A percentile compares a stretch with the other conserved stretches of the same genome.
Conservation (phyloP, 2,888 invertebrate species). For the Lasioglossum morio region DNA sequence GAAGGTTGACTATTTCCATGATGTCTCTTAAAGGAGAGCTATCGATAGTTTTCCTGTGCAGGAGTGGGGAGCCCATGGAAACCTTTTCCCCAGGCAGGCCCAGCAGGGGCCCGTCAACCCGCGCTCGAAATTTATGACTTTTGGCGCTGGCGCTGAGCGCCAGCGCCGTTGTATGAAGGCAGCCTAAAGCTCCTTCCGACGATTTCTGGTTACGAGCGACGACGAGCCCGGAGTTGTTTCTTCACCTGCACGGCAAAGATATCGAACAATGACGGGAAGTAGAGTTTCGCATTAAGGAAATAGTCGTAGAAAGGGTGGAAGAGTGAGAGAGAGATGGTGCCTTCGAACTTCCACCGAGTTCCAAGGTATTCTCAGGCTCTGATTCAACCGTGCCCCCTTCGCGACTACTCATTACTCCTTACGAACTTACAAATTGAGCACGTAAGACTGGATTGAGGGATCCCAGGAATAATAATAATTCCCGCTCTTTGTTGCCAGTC, state of each 20-base stretch:
- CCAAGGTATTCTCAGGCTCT: constrained; percentile 50
- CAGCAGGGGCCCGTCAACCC: too few relatives aligned
- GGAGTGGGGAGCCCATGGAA: too few relatives aligned
- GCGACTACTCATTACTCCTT: constrained; percentile 63
- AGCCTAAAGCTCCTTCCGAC: constrained; percentile 39
- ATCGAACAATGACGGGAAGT: constrained; percentile 65
- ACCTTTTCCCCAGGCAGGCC: too few relatives aligned
- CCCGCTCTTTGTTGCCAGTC: constrained; percentile 16
- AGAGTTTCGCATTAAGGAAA: constrained; percentile 67
- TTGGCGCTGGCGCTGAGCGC: too few relatives aligned
- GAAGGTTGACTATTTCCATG: too few relatives aligned
- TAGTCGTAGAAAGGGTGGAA: constrained; percentile 46
- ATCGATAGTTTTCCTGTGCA: too few relatives aligned
- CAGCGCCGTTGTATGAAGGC: too few relatives aligned
- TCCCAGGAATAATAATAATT: constrained; percentile 56
- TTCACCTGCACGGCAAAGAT: constrained; percentile 60
- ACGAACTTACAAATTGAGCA: constrained; percentile 64
- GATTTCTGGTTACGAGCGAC: constrained; percentile 57
- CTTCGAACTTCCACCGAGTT: constrained; percentile 65
- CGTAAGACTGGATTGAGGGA: constrained; percentile 51
- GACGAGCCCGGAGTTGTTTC: constrained; percentile 56
- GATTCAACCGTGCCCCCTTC: constrained; percentile 59
- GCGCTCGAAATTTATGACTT: too few relatives aligned
- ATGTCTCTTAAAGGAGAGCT: too few relatives aligned
- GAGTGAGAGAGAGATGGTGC: not conserved